Conservation (phyloP, 1,140 invertebrate species). For the Glossosoma conforme region DNA sequence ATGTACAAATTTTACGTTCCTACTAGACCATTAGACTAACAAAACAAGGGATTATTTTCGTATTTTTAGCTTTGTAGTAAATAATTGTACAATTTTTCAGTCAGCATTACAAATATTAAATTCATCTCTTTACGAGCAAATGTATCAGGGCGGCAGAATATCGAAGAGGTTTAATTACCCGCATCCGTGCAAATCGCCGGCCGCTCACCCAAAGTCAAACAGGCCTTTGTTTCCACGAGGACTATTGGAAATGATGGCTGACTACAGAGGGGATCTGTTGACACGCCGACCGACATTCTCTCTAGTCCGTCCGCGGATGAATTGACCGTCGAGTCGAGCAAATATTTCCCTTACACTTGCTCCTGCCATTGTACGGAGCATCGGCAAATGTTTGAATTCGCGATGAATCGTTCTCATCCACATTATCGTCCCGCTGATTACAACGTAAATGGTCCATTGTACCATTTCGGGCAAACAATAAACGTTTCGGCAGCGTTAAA, state of each 20-base stretch:
- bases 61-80: no score
- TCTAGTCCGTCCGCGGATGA: not conserved
- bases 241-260: constrained; percentile 1
- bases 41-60: no score
- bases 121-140: no score
- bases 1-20: no score
- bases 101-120: no score
- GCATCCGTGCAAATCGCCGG: no score
- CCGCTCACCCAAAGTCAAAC: constrained; percentile 1
- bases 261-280: constrained; percentile 1
- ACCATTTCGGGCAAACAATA: no score
- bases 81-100: no score
- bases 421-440: no score
- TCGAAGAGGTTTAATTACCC: not conserved
- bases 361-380: constrained; percentile 1
- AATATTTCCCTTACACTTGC: constrained; percentile 10
- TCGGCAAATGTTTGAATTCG: constrained; percentile 6
- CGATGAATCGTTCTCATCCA: constrained; percentile 4
- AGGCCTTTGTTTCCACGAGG: not conserved
- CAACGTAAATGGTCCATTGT: no score
- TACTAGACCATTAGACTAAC: no score
- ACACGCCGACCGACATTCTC: not conserved
- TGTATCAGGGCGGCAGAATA: constrained; percentile 1
- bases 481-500: no score
- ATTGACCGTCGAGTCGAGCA: constrained; percentile 4